A percentile compares a stretch with the other conserved stretches of the same genome.
These are phyloP conservation scores for Actinernus sp. DNA, from an alignment of 92 coral and sea anemone species.

Conservation along the genomic window DNA sequence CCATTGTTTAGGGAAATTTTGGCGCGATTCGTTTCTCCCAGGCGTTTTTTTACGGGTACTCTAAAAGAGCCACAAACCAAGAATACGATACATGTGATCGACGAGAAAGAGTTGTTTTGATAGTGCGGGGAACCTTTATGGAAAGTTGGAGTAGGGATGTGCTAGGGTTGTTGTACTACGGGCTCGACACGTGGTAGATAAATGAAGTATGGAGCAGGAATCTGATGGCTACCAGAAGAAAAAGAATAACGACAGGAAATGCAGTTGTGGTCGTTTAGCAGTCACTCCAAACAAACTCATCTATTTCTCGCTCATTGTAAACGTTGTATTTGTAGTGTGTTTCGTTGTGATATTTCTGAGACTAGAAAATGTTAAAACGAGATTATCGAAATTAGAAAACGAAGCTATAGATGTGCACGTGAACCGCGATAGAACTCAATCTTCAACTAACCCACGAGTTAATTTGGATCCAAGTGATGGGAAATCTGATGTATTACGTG, in stretches of 20 bases:
- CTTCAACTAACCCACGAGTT: conserved; percentile 17
- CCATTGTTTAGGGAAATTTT: conserved; percentile 89
- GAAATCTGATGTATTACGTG: conserved; percentile 3
- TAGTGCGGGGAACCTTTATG: conserved; percentile 14
- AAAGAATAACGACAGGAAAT: conserved; percentile 29
- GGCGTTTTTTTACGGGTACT: conserved; percentile 62
- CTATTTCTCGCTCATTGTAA: conserved; percentile 75
- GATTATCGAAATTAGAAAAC: conserved; percentile 56
- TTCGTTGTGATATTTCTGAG: conserved; percentile 86
- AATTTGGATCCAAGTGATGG: background rate
- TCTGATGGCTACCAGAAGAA: conserved; percentile 24
- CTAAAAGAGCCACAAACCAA: background rate
- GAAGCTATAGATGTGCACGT: conserved; percentile 7
- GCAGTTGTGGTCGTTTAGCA: conserved; percentile 66
- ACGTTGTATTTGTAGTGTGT: conserved; percentile 81
- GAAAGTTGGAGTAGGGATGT: conserved; percentile 21
- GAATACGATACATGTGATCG: conserved; percentile 34
- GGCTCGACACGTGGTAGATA: conserved; percentile 49
- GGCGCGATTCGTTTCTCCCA: conserved; percentile 85
- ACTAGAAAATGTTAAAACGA: conserved; percentile 75
- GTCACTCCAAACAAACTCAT: conserved; percentile 27
- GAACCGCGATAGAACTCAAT: conserved; percentile 14
- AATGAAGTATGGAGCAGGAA: conserved; percentile 46
- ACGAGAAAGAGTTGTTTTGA: conserved; percentile 13
- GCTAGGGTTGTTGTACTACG: conserved; percentile 28